Evolutionary conservation across 2,797 vertebrate genomes (phyloP).

Genomic region (Numenius phaeopus): DNA sequence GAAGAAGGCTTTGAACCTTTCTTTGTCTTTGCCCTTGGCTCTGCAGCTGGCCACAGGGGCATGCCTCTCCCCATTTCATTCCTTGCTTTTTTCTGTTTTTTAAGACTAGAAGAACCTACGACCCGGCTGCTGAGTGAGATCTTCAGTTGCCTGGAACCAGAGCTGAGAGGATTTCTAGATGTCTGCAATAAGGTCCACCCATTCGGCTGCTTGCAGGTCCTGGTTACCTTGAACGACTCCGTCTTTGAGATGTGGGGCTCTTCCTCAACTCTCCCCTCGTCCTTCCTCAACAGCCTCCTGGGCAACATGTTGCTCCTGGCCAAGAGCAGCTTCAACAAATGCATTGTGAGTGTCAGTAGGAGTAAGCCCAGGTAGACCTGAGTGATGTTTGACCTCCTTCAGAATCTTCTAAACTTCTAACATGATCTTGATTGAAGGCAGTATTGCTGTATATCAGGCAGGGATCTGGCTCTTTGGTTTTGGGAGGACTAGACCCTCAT

Average conservation of each 20-base stretch:
- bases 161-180: slow-evolving; percentile 59
- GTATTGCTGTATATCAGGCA: neutral
- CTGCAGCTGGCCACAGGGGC: neutral
- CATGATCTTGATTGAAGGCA: neutral
- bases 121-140: neutral
- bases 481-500: neutral
- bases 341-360: slow-evolving; percentile 30
- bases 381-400: neutral
- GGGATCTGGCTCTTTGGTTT: neutral
- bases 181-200: slow-evolving; percentile 39
- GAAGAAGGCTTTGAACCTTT: neutral
- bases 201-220: slow-evolving; percentile 42
- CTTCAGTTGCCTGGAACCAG: slow-evolving; percentile 45
- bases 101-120: neutral
- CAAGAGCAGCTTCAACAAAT: slow-evolving; percentile 66
- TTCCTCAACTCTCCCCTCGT: neutral
- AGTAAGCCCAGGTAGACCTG: neutral
- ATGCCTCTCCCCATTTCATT: neutral
- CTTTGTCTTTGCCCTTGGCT: neutral
- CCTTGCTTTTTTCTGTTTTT: neutral
- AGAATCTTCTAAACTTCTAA: neutral
- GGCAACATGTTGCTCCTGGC: slow-evolving; percentile 38
- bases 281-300: slow-evolving; percentile 58
- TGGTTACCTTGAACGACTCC: slow-evolving; percentile 35
- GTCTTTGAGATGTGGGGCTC: neutral